These are phyloP conservation scores for Drosophila suboccidentalis DNA, from an alignment of 2,888 invertebrate genomes.

Conservation along the genomic window DNA sequence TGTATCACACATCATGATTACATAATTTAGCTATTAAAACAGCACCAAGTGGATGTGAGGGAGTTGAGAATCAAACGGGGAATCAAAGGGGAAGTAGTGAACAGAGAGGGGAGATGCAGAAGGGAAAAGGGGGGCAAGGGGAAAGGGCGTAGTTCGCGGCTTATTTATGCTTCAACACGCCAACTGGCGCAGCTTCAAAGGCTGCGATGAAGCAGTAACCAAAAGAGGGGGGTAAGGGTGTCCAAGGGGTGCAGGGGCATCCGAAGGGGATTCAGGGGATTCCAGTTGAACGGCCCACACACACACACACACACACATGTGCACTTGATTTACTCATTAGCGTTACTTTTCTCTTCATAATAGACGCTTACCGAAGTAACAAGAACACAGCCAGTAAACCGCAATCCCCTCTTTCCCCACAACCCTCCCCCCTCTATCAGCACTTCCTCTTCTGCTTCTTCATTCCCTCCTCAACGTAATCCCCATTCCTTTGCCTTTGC, in stretches of 20 bases:
- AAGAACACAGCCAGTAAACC: slow-evolving; percentile 64
- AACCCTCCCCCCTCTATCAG: neutral
- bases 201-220: slow-evolving; percentile 24
- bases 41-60: slow-evolving; percentile 41
- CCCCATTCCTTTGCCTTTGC: slow-evolving; percentile 1
- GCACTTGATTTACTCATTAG: slow-evolving; percentile 81
- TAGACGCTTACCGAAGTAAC: slow-evolving; percentile 67
- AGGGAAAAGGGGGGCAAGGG: neutral
- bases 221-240: neutral
- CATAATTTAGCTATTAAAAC: slow-evolving; percentile 82
- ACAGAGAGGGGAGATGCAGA: neutral
- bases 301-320: slow-evolving; percentile 54
- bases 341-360: slow-evolving; percentile 80
- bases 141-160: slow-evolving; percentile 41
- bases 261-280: slow-evolving; percentile 23
- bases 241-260: too few species aligned
- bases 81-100: too few species aligned
- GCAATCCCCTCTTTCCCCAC: slow-evolving; percentile 23
- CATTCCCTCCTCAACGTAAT: neutral
- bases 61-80: slow-evolving; percentile 3
- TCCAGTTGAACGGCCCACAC: slow-evolving; percentile 67
- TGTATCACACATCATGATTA: slow-evolving; percentile 80
- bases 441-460: neutral
- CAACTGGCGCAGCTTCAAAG: slow-evolving; percentile 75
- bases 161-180: slow-evolving; percentile 82